Base-by-base conservation (phyloP, 2,888 invertebrate genomes). In the Agrochola lota region DNA sequence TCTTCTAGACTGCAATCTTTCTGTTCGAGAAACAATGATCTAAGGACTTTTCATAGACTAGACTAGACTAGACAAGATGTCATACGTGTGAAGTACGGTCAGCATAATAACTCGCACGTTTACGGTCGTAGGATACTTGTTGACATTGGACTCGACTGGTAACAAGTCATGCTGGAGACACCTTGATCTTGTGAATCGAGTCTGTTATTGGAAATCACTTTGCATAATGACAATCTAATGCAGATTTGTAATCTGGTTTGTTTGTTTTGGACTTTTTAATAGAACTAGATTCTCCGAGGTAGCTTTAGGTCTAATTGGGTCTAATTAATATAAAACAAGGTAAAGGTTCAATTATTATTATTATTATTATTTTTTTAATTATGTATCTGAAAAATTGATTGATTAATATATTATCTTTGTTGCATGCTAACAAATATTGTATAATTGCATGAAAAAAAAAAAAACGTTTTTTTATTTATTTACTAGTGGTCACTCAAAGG, bases 161-260 rank as follows among this genome's bases (percentile, higher is more conserved):
- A 84, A 69, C 73, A 73, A 77, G 64, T 69, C 74, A 69, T 85
- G 67, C 26, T 59, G 71, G 20, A 57, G 79, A 81, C 6, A 49
- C 91, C 92, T 90, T 92, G 92, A 91, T 91, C 90, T 90, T 91
- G 91, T 11, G n/a, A 26, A 67, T 67, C n/a, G 52, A 69, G 23
- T 49, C 43, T 57, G 17, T 43, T 77, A 78, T 66, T 26, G 71
- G 12, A 69, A 63, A 81, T 46, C 15, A 43, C 17, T 71, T 62
- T 23, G 20, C 80, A 84, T 69, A 80, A 62, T 67, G 64, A 69
- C 11, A 9, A 35, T 66, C 46, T 79, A 60, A 79, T 66, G 46
- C 11, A 40, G 26, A 60, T 79, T 46, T 59, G 7, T 46, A 30
- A 30, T 30, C 30, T 30, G 30, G 30, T 30, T 30, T 30, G 30